Conservation (phyloP, 2,113 vertebrate genomes). For the Alligator sinensis region DNA sequence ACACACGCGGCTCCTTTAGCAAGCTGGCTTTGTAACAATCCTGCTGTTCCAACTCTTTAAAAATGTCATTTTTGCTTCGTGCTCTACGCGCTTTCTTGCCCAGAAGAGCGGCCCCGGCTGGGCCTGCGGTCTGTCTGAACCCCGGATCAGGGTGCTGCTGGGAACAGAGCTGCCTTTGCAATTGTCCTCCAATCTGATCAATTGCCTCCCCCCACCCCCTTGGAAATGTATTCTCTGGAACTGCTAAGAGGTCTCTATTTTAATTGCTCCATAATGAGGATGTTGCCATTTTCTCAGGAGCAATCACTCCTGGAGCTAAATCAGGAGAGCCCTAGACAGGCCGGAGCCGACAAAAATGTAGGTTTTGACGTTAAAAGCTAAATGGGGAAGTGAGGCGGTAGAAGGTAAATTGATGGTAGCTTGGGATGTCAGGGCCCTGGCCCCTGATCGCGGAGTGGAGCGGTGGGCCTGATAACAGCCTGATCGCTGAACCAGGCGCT, state of each 20-base stretch:
- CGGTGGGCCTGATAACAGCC: conserved; percentile 72
- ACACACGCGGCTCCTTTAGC: background rate
- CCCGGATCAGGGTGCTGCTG: background rate
- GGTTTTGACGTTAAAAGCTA: conserved; percentile 90
- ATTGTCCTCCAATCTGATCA: background rate
- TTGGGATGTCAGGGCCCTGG: conserved; percentile 80
- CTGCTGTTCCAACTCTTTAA: background rate
- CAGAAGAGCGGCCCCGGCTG: background rate
- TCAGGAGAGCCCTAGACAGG: conserved; percentile 86
- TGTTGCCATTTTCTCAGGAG: conserved; percentile 81
- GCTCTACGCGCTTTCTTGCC: background rate
- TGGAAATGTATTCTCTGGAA: background rate
- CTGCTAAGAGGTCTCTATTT: conserved; percentile 61
- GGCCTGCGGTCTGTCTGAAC: too few relatives aligned
- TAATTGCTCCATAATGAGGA: conserved; percentile 82
- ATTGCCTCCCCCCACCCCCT: background rate
- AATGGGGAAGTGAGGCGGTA: conserved; percentile 79
- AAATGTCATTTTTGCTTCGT: background rate
- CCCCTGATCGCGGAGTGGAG: conserved; percentile 64
- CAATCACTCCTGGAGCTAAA: conserved; percentile 81
- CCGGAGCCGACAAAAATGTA: conserved; percentile 91
- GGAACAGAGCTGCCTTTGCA: background rate
- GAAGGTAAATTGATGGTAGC: conserved; percentile 87
- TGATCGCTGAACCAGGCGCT: background rate
- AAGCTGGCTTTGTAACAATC: background rate